These are phyloP conservation scores for Cryptus armator DNA, from an alignment of 2,888 invertebrate species.

Conservation along the genomic window DNA sequence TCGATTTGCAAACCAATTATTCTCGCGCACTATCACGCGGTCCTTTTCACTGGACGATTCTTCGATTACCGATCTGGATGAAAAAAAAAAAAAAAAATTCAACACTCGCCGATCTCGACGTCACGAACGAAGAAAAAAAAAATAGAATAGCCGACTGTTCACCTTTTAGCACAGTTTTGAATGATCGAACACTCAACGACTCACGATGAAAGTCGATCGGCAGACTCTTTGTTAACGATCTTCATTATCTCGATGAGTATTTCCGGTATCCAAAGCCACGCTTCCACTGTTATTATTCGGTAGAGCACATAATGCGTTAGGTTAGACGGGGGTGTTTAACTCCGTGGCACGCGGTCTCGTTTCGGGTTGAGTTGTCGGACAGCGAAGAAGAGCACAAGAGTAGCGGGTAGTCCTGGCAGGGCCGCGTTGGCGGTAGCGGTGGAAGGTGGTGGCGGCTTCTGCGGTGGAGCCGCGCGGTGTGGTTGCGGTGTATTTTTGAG, in stretches of 20 bases:
- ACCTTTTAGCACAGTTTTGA: background rate
- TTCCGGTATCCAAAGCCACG: constrained; percentile 47
- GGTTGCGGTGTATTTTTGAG: constrained; percentile 85
- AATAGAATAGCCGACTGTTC: background rate
- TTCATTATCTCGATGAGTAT: background rate
- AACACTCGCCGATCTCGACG: background rate
- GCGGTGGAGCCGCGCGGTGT: constrained; percentile 85
- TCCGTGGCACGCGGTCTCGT: constrained; percentile 82
- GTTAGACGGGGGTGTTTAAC: constrained; percentile 79
- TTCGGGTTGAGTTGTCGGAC: constrained; percentile 76
- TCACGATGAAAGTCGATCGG: background rate
- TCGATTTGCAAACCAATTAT: too few relatives aligned
- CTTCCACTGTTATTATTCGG: constrained; percentile 37
- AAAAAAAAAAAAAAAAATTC: constrained; percentile 5
- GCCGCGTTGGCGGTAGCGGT: constrained; percentile 78
- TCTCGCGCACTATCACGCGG: too few relatives aligned
- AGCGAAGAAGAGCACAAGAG: constrained; percentile 59
- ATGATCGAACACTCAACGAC: constrained; percentile 7
- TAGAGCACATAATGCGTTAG: constrained; percentile 49
- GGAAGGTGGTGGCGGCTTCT: constrained; percentile 85
- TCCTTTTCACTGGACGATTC: too few relatives aligned
- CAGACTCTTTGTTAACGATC: constrained; percentile 2
- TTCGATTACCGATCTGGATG: background rate
- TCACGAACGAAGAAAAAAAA: background rate
- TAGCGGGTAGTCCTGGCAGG: constrained; percentile 59